Evolutionary conservation across 2,797 vertebrate species (phyloP).

Genomic region (Heteromormyrus szaboi): DNA sequence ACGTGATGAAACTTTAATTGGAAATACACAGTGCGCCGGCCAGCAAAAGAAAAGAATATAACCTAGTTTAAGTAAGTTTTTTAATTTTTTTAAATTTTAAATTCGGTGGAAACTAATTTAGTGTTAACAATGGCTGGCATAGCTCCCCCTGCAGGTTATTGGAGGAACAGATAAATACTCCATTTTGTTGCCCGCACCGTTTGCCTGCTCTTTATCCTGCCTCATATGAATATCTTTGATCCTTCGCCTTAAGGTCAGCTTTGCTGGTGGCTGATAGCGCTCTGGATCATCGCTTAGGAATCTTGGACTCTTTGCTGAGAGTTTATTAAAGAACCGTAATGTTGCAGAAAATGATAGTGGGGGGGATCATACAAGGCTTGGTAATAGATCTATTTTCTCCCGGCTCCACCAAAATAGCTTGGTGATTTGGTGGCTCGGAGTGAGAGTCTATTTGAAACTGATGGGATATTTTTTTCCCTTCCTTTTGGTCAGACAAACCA

Average conservation of each 20-base stretch:
- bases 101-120: neutral
- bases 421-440: constrained; percentile 17
- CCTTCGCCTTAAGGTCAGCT: constrained; percentile 27
- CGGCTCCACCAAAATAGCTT: constrained; percentile 10
- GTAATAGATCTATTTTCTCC: constrained; percentile 7
- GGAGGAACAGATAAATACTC: constrained; percentile 1
- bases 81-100: too few species aligned
- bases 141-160: constrained; percentile 10
- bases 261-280: constrained; percentile 18
- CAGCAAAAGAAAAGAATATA: neutral
- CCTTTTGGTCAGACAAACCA: constrained; percentile 4
- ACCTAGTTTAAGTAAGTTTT: neutral
- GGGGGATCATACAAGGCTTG: neutral
- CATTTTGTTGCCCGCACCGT: constrained; percentile 8
- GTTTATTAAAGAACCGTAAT: constrained; percentile 16
- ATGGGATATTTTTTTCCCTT: constrained; percentile 13
- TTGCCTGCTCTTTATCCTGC: constrained; percentile 15
- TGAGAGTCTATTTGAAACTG: constrained; percentile 10
- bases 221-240: constrained; percentile 24
- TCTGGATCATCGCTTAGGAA: neutral
- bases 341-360: neutral
- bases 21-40: neutral
- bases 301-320: constrained; percentile 11
- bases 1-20: neutral
- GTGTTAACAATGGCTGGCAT: neutral